Conservation (phyloP, 2,797 vertebrate genomes). For the Poeciliopsis presidionis region DNA sequence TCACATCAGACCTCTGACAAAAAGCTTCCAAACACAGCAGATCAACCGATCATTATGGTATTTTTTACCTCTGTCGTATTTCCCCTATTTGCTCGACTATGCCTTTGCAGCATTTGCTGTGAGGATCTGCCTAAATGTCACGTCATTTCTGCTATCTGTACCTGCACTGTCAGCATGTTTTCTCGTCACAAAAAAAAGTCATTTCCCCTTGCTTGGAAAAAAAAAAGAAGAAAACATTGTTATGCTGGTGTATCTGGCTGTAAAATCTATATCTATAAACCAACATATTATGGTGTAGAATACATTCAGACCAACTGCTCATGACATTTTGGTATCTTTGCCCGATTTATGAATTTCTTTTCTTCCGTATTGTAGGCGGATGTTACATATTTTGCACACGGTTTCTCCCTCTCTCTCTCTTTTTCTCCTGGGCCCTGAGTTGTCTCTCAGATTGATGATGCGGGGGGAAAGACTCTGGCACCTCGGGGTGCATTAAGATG, state of each 20-base stretch:
- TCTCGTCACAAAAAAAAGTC: conserved; percentile 43
- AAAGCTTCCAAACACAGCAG: conserved; percentile 32
- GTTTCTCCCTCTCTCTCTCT: background rate
- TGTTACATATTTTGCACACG: conserved; percentile 47
- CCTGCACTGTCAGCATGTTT: conserved; percentile 64
- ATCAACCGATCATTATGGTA: conserved; percentile 35
- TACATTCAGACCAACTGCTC: conserved; percentile 41
- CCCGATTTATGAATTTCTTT: conserved; percentile 44
- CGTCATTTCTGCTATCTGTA: conserved; percentile 46
- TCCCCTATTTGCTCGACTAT: conserved; percentile 6
- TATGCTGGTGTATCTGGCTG: conserved; percentile 37
- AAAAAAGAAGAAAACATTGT: conserved; percentile 39
- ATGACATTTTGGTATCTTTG: conserved; percentile 36
- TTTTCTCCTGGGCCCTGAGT: conserved; percentile 62
- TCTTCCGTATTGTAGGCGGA: conserved; percentile 30
- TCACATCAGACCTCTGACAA: conserved; percentile 55
- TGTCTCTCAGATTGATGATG: conserved; percentile 76
- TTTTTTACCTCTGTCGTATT: conserved; percentile 1
- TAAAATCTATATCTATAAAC: conserved; percentile 50
- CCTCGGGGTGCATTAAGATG: conserved; percentile 73
- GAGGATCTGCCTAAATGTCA: conserved; percentile 11
- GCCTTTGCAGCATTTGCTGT: conserved; percentile 14
- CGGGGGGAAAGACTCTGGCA: conserved; percentile 47
- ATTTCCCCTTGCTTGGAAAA: conserved; percentile 55
- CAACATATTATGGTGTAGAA: conserved; percentile 38